Evolutionary conservation across 2,888 invertebrate species (phyloP), one percentile per base, ranked within the genome.

Genomic region (Protula sp.): DNA sequence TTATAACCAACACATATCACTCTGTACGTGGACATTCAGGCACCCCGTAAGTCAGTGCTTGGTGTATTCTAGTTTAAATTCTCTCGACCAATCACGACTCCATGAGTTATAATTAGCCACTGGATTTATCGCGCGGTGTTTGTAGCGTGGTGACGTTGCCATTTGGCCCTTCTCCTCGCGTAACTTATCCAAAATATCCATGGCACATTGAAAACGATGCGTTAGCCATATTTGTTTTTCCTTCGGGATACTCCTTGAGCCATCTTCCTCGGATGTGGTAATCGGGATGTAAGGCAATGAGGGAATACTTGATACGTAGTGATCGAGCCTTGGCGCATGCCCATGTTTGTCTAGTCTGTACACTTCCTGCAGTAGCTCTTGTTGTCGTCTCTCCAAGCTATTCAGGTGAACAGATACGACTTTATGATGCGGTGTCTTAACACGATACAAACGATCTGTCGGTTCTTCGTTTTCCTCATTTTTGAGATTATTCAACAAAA

Each of bases 101-200:
- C 92, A 86, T 90, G 92, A 70, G 91, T 94, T 86, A 91, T 92
- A 82, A 88, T 89, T 84, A 89, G 89, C 73, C 88, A 86, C 74
- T 88, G 87, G 74, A 45, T 69, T 66, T 26, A 55, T 31, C n/a
- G 14, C 14, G 2, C 30, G 27, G 30, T 38, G 38, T n/a, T 56
- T 29, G 3, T n/a, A 14, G 2, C 54, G 22, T 19, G 55, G 51
- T 2, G 63, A 75, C 26, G 74, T 67, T 1, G 69, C 57, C 2
- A 69, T 57, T 22, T 68, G 53, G 0, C 72, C 71, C 26, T 64
- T 60, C 3, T 66, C 58, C 30, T 66, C 59, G 24, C 70, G 59
- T 3, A 78, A 55, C 3, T 66, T 68, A 63, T 78, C 78, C 28
- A 78, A 52, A 28, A 78, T 72, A 57, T 75, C 74, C 76, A 77